Percentiles rank a stretch among this genome's conserved stretches.
phyloP scores from a whole-genome alignment of 2,888 invertebrate genomes.

The Lasioglossum pauxillum region DNA sequence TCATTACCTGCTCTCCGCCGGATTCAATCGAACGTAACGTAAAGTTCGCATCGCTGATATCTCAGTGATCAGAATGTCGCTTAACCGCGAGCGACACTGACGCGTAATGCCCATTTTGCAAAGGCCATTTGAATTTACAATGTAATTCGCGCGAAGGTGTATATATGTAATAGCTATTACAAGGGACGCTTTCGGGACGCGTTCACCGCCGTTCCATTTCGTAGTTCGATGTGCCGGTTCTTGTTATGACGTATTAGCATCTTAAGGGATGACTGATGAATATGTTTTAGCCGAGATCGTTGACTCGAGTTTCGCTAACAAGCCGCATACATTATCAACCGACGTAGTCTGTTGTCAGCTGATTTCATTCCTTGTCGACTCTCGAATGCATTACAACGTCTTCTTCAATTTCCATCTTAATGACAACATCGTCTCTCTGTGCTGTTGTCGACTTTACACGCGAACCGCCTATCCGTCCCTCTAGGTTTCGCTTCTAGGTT shows the following conservation, averaged over 20 bases:
- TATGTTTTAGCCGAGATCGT: conserved; percentile 11
- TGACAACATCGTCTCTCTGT: not conserved
- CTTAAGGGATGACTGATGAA: conserved; percentile 18
- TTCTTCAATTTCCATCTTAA: conserved; percentile 17
- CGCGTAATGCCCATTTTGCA: not conserved
- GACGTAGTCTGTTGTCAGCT: conserved; percentile 7
- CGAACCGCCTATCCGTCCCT: not conserved
- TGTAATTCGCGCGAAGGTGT: not conserved
- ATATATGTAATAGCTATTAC: not conserved
- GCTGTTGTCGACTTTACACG: not conserved
- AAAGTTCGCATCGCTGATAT: not conserved
- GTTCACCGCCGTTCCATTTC: not conserved
- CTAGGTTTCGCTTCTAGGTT: not conserved
- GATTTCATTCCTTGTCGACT: conserved; percentile 10
- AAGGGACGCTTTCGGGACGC: not conserved
- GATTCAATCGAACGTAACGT: not conserved
- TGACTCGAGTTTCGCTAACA: conserved; percentile 15
- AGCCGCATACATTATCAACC: conserved; percentile 10
- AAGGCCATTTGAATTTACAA: not conserved
- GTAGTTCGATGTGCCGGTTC: not conserved
- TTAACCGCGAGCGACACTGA: not conserved
- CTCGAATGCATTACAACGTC: conserved; percentile 9
- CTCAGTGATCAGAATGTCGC: not conserved
- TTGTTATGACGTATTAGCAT: not conserved
- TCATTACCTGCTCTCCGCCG: not conserved